phyloP scores from a whole-genome alignment of 2,113 vertebrate species.

The Neopipo cinnamomea region DNA sequence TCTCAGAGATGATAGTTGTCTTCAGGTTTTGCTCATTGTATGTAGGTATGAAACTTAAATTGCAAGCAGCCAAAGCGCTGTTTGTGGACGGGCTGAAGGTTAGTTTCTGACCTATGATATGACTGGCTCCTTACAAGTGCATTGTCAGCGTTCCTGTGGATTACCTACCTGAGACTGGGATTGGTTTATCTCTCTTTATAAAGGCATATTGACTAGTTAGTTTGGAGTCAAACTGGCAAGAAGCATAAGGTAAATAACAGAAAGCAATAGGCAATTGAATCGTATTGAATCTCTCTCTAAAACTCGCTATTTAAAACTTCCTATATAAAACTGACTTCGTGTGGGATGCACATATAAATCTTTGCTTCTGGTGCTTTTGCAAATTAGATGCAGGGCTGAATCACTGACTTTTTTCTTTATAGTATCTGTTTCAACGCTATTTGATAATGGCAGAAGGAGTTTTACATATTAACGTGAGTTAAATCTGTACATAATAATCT shows the following conservation, averaged over 20 bases:
- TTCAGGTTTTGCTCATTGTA: not conserved
- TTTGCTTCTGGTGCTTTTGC: not conserved
- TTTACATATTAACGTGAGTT: not conserved
- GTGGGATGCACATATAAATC: rapidly evolving
- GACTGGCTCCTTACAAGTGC: too few relatives aligned
- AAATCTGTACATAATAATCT: not conserved
- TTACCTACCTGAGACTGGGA: rapidly evolving
- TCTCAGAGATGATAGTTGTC: rapidly evolving
- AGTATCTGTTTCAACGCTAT: not conserved
- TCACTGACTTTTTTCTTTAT: not conserved
- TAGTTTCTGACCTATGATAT: not conserved
- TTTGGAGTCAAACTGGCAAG: not conserved
- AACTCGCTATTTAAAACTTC: not conserved
- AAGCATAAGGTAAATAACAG: not conserved
- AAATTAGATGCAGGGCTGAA: not conserved
- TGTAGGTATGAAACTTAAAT: not conserved
- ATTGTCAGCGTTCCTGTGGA: not conserved
- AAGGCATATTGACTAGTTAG: not conserved
- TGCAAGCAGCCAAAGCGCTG: rapidly evolving
- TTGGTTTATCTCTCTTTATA: not conserved
- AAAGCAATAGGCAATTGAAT: rapidly evolving
- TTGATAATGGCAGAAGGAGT: not conserved
- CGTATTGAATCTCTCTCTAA: not conserved
- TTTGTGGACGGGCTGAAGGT: not conserved
- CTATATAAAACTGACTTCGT: not conserved